phyloP scores from a whole-genome alignment of 2,888 invertebrate species.

The Pandemis corylana region DNA sequence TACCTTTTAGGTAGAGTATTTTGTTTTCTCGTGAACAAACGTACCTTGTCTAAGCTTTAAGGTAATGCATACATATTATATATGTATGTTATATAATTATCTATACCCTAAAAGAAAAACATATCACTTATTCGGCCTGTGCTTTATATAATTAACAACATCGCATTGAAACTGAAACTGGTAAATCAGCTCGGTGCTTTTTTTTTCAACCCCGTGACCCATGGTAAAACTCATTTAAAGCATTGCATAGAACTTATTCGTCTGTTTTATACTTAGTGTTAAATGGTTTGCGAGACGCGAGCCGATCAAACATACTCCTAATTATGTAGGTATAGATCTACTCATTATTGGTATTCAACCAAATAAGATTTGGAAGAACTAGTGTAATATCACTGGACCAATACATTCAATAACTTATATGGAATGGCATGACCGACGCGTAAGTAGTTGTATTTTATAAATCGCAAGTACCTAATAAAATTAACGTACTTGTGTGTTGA shows the following conservation, averaged over 20 bases:
- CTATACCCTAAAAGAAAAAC: constrained; percentile 48
- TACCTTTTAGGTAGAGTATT: constrained; percentile 77
- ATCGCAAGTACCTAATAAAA: constrained; percentile 41
- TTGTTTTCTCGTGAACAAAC: constrained; percentile 52
- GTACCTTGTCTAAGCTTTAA: constrained; percentile 43
- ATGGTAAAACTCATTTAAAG: neutral
- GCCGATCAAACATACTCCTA: constrained; percentile 25
- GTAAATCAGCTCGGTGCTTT: neutral
- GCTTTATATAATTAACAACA: constrained; percentile 42
- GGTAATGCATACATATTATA: constrained; percentile 58
- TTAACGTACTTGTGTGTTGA: constrained; percentile 40
- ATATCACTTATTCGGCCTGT: constrained; percentile 57
- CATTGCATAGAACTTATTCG: constrained; percentile 10
- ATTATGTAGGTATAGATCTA: constrained; percentile 23
- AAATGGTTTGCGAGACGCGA: constrained; percentile 28
- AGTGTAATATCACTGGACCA: constrained; percentile 38
- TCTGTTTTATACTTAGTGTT: constrained; percentile 35
- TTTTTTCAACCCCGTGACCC: neutral
- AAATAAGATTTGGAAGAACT: constrained; percentile 41
- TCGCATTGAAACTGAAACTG: constrained; percentile 1
- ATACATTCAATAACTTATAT: constrained; percentile 30
- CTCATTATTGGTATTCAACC: constrained; percentile 34
- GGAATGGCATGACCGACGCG: constrained; percentile 29
- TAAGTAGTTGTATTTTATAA: constrained; percentile 32
- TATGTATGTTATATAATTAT: constrained; percentile 57